Base-by-base conservation (phyloP, 2,888 invertebrate species). In the Aspidiotus destructor region DNA sequence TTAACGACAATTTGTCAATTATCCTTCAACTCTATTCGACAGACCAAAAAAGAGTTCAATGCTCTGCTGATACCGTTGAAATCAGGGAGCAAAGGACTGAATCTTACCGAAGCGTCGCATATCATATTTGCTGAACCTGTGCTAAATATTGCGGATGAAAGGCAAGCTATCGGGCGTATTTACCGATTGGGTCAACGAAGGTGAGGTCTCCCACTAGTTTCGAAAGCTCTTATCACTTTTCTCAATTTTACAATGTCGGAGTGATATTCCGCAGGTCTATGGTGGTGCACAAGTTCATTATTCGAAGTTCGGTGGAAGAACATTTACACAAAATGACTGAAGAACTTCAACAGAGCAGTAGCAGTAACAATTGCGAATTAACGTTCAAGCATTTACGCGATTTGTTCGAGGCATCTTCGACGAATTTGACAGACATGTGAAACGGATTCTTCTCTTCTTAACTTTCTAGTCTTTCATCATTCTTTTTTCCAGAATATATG, bases 171-270 rank as follows among this genome's bases (percentile, higher is more conserved):
- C 69, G 88, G 89, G 0, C 78, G 90, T 70, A 82, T 90, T 13
- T 87, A 89, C 78, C 81, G 90, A 53, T 88, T 90, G 72, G 90
- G 90, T 0, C 90, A 90, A 78, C 85, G 82, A 1, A 85, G 81
- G 85, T 85, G 73, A 28, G 10, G 53, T 63, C 15, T 48, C 52
- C 52, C 10, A 28, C 28, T 28, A 28, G 28, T 28, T 13, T 55
- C 1, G 13, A 55, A 16, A 5, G 3, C 5, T 11, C 1, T 10
- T 16, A 1, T 11, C 55, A 15, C n/a, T 55, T 55, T 55, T 16
- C 28, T 28, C 28, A 28, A 28, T 28, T 28, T 28, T 28, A 28
- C 28, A 5, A 28, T 28, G 28, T 28, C 28, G 28, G 28, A 3
- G 28, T 28, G 28, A 28, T 28, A 28, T 28, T 28, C 28, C 5